Conservation (phyloP, 2,797 vertebrate species). For the Bradypodion pumilum region DNA sequence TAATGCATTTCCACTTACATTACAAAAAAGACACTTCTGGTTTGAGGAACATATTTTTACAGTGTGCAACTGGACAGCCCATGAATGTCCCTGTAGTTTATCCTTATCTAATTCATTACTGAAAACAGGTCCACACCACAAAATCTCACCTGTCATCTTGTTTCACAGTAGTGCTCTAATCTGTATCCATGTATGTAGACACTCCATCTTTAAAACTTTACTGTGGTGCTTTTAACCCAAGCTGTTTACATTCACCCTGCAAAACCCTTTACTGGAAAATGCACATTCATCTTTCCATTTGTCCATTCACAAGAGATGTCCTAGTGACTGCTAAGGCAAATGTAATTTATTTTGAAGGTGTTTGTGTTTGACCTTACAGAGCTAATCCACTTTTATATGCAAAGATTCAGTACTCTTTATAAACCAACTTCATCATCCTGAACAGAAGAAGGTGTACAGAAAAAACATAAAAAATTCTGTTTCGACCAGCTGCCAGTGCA, state of each 20-base stretch:
- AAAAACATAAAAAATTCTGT: background rate
- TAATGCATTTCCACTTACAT: background rate
- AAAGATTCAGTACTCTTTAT: background rate
- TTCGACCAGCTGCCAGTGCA: background rate
- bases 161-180: background rate
- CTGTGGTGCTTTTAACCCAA: background rate
- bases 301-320: too few relatives aligned
- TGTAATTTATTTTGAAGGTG: background rate
- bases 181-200: background rate
- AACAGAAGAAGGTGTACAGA: background rate
- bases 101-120: background rate
- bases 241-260: background rate
- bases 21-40: background rate
- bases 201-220: background rate
- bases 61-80: background rate
- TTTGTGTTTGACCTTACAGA: background rate
- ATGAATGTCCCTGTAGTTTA: background rate
- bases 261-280: background rate
- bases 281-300: background rate
- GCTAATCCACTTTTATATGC: background rate
- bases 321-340: background rate
- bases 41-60: background rate
- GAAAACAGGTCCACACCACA: background rate
- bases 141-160: background rate
- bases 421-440: background rate